Evolutionary conservation across 2,113 vertebrate genomes (phyloP), one percentile per base, ranked within the genome.

Genomic region (Rhipidura dahli): DNA sequence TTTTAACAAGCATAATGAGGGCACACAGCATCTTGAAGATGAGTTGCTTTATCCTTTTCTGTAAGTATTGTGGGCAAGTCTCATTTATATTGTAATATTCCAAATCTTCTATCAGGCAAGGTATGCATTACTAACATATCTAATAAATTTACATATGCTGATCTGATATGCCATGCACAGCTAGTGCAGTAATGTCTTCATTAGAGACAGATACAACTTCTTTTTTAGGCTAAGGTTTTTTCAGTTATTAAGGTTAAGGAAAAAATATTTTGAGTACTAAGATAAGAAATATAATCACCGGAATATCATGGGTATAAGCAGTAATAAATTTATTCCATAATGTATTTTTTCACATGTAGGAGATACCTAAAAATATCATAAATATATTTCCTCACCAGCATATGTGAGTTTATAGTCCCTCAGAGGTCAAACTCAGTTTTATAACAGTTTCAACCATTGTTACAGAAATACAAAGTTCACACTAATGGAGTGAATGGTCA

Each of bases 1-100:
- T 80, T 92, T 84, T 84, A 95, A 82, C 44, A 82, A 92, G 53
- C 72, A 45, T 61, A 91, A 78, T 66, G 65, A 84, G 72, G 65
- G 39, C 86, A 94, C 71, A 49, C 27, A 89, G 44, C 53, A 78
- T 45, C 27, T 39, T 91, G 65, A 84, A 71, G 77, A 90, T 88
- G 12, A 79, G 31, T 65, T 89, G 69, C 59, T 86, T 83, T 79
- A 72, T 66, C 50, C 59, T 87, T 81, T 71, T 76, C 49, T 63
- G 2, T 57, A 51, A 79, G 4, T 44, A 10, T 61, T 91, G 49
- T 68, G 45, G 33, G 50, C 57, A 76, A 91, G 16, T 8, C 30
- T 78, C 49, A 82, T 68, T 37, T 59, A 35, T 49, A 64, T n/a
- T 64, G 27, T 51, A 83, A 61, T 83, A 47, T 28, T 87, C 13